Conservation (phyloP, 2,797 vertebrate genomes). For the Lepilemur ruficaudatus region DNA sequence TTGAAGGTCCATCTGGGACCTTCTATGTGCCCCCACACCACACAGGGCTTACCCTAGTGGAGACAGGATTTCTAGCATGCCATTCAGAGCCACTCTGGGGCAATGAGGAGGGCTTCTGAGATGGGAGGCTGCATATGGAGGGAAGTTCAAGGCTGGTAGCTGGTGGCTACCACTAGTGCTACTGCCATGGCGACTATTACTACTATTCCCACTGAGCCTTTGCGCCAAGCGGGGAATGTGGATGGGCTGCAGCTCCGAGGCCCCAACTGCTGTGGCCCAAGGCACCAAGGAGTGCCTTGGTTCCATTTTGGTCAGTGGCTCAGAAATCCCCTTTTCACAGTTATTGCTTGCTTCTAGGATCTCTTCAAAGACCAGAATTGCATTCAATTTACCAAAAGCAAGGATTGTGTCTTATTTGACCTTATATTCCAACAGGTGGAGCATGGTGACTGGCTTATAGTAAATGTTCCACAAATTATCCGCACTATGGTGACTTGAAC, state of each 20-base stretch:
- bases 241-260: not conserved
- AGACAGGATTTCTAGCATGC: constrained; percentile 16
- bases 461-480: not conserved
- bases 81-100: not conserved
- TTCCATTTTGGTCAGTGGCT: not conserved
- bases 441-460: not conserved
- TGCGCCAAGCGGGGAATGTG: not conserved
- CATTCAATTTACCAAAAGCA: not conserved
- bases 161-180: not conserved
- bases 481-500: not conserved
- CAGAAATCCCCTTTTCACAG: not conserved
- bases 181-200: not conserved
- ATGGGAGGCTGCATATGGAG: not conserved
- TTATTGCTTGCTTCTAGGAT: not conserved
- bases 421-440: constrained; percentile 39
- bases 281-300: not conserved
- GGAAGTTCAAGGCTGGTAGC: not conserved
- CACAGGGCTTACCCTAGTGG: not conserved
- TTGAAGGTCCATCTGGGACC: not conserved
- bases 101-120: not conserved
- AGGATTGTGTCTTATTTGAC: not conserved
- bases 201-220: not conserved
- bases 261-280: not conserved
- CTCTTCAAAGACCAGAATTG: not conserved
- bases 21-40: not conserved